Base-by-base conservation (phyloP, 2,888 invertebrate genomes). In the Psylliodes chrysocephalus region DNA sequence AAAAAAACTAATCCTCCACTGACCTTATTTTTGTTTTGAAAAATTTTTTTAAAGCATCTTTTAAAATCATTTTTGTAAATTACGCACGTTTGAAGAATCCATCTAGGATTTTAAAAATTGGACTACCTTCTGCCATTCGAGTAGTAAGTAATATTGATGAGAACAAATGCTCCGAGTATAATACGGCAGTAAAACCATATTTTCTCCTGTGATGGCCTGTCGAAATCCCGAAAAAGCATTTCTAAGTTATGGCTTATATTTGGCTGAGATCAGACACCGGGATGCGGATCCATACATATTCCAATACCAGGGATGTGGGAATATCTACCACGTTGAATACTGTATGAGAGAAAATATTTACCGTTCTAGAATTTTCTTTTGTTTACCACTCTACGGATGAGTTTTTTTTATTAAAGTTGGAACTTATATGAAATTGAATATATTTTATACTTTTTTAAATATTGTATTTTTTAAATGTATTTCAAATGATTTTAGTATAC, bases 251-350 rank as follows among this genome's bases (percentile, higher is more conserved):
- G 72, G 73, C 67, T 67, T 67, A 71, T 71, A 74, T 72, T 75
- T 73, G 73, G 72, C 72, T 71, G 70, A 68, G 67, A 69, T 70
- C 70, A 60, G 61, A 64, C 62, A 66, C 57, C 69, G 63, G 66
- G 63, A 63, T 63, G 68, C 70, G 70, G 67, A 60, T 70, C 73
- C 75, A 78, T 78, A 78, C 76, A 78, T 78, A 77, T 78, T 78
- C 77, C 70, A 73, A 71, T 73, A 75, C 74, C 72, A 73, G 72
- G 76, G 75, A 76, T 73, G 73, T 73, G 73, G 73, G 76, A 75
- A 76, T 77, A 76, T 77, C 71, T 73, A 70, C 71, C 73, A 75
- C 75, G 76, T 75, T 78, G 78, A 78, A 78, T 78, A 78, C 77
- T 78, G 77, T 78, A 78, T 78, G 77, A 77, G 75, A 40, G 69